A percentile compares a stretch with the other conserved stretches of the same genome.
Conservation (phyloP, 2,888 invertebrate genomes). For the Trilocha varians region DNA sequence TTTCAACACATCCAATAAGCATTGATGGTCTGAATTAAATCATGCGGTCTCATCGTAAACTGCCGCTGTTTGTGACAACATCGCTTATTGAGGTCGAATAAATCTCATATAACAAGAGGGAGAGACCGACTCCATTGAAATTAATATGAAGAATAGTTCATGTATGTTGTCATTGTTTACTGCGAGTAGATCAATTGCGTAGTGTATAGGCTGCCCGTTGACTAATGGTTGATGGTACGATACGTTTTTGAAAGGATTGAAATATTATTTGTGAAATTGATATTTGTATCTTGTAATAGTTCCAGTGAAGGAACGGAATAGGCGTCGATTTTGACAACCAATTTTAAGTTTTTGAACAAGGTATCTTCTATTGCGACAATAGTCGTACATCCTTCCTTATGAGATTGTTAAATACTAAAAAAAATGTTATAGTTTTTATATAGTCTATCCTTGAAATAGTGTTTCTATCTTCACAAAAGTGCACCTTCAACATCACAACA, state of each 20-base stretch:
- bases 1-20: constrained; percentile 16
- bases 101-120: constrained; percentile 2
- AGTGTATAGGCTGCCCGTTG: neutral
- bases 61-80: constrained; percentile 2
- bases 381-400: too few relatives aligned
- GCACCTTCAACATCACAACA: too few relatives aligned
- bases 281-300: too few relatives aligned
- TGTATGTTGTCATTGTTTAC: neutral
- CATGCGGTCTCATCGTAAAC: constrained; percentile 34
- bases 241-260: neutral
- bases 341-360: too few relatives aligned
- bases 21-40: constrained; percentile 59
- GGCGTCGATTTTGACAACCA: too few relatives aligned
- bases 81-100: constrained; percentile 3
- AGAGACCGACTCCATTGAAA: neutral
- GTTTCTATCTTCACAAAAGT: too few relatives aligned
- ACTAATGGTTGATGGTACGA: neutral
- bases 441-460: too few relatives aligned
- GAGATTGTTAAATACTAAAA: too few relatives aligned
- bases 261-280: too few relatives aligned
- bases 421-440: too few relatives aligned
- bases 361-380: too few relatives aligned
- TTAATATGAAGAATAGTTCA: neutral
- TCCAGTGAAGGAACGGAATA: too few relatives aligned
- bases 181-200: neutral